phyloP scores from a whole-genome alignment of 2,888 invertebrate genomes.

The Galeopsomyia nigrocyanea region DNA sequence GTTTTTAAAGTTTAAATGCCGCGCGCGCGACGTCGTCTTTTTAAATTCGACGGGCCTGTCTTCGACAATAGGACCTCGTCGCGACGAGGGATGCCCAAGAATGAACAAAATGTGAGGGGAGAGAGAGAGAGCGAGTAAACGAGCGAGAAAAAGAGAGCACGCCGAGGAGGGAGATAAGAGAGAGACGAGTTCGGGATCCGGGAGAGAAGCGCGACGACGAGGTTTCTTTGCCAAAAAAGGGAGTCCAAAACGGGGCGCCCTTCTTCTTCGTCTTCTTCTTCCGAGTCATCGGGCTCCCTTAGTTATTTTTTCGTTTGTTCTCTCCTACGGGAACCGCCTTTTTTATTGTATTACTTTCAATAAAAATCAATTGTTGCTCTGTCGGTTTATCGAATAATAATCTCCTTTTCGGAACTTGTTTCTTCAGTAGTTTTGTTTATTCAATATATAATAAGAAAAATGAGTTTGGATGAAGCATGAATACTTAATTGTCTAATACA shows the following conservation, averaged over 20 bases:
- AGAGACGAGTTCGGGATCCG: conserved; percentile 29
- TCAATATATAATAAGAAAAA: no score
- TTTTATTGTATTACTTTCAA: background rate
- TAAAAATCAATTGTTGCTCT: conserved; percentile 13
- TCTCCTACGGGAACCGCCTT: background rate
- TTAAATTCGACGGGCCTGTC: conserved; percentile 43
- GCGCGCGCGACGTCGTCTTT: conserved; percentile 46
- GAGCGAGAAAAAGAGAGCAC: background rate
- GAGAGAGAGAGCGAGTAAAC: background rate
- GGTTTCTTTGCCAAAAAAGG: background rate
- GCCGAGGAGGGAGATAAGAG: conserved; percentile 16
- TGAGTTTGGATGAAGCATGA: no score
- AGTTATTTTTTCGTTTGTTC: background rate
- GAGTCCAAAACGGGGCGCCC: conserved; percentile 3
- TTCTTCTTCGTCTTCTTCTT: conserved; percentile 20
- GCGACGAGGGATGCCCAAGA: conserved; percentile 21
- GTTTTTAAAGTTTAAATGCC: conserved; percentile 62
- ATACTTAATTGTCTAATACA: no score
- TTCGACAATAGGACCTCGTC: background rate
- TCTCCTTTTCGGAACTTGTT: no score
- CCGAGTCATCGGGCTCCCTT: conserved; percentile 24
- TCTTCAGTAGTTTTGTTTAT: no score
- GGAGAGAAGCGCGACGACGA: background rate
- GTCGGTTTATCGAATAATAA: background rate
- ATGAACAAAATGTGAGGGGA: conserved; percentile 1